Evolutionary conservation across 2,797 vertebrate species (phyloP).

Genomic region (Thamnophis elegans): DNA sequence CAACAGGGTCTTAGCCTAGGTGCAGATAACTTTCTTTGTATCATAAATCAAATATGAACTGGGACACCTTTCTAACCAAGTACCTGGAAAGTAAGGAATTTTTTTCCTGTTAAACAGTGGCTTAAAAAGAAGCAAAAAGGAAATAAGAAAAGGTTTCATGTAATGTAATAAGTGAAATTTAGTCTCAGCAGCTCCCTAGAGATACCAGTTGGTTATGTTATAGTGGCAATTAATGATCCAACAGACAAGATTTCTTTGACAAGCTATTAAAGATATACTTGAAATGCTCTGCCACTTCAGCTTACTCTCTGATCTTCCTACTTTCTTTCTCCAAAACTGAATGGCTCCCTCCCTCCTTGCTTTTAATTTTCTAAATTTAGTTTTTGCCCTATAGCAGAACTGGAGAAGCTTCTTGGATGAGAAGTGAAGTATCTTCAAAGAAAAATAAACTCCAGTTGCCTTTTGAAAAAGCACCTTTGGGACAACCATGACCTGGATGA

Average conservation of each 20-base stretch:
- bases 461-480: not conserved
- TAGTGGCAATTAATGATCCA: not conserved
- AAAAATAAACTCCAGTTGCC: not conserved
- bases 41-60: not conserved
- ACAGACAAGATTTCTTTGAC: not conserved
- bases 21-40: constrained; percentile 3
- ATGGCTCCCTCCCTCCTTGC: not conserved
- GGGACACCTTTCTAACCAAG: not conserved
- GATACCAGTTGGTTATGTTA: not conserved
- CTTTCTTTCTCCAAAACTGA: not conserved
- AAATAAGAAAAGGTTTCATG: not conserved
- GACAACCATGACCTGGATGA: not conserved
- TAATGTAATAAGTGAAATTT: not conserved
- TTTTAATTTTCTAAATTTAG: not conserved
- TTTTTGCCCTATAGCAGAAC: not conserved
- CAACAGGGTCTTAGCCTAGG: not conserved
- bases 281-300: not conserved
- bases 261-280: not conserved
- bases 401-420: not conserved
- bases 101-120: not conserved
- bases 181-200: not conserved
- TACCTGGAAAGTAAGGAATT: not conserved
- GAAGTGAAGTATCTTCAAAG: not conserved
- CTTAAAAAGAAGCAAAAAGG: not conserved
- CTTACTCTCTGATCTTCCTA: not conserved